phyloP scores from a whole-genome alignment of 2,113 vertebrate genomes.

The Eretmochelys imbricata region DNA sequence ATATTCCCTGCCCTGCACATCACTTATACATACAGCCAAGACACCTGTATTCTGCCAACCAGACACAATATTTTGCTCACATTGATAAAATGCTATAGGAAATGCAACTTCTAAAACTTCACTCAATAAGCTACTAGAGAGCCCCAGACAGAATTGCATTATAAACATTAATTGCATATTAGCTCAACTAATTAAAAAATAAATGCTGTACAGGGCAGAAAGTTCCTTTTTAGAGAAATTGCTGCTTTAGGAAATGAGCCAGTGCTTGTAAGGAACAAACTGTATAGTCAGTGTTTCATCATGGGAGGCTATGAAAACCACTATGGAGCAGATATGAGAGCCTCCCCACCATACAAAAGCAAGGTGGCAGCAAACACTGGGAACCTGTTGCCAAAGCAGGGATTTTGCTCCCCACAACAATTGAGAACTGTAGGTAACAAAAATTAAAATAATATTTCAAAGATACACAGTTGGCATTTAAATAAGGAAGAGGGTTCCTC shows the following conservation, averaged over 20 bases:
- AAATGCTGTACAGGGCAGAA: constrained; percentile 40
- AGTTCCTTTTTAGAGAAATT: constrained; percentile 49
- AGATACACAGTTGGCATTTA: neutral
- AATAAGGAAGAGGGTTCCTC: neutral
- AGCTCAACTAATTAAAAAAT: constrained; percentile 67
- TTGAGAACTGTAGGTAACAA: neutral
- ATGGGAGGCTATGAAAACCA: neutral
- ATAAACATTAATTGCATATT: constrained; percentile 66
- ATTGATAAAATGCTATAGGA: constrained; percentile 3
- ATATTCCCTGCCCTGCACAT: neutral
- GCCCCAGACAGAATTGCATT: constrained; percentile 45
- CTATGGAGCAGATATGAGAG: neutral
- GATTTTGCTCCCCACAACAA: neutral
- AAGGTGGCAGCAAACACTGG: constrained; percentile 11
- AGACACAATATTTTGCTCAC: neutral
- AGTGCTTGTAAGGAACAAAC: neutral
- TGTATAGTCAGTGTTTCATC: neutral
- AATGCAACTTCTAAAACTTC: neutral
- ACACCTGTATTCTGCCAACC: neutral
- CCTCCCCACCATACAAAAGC: neutral
- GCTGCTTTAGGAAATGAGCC: constrained; percentile 47
- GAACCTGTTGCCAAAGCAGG: neutral
- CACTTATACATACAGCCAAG: no score
- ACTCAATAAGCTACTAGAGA: constrained; percentile 52
- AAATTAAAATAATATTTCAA: neutral